Base-by-base conservation (phyloP, 2,888 invertebrate species). In the Amblyjoppa proteus region DNA sequence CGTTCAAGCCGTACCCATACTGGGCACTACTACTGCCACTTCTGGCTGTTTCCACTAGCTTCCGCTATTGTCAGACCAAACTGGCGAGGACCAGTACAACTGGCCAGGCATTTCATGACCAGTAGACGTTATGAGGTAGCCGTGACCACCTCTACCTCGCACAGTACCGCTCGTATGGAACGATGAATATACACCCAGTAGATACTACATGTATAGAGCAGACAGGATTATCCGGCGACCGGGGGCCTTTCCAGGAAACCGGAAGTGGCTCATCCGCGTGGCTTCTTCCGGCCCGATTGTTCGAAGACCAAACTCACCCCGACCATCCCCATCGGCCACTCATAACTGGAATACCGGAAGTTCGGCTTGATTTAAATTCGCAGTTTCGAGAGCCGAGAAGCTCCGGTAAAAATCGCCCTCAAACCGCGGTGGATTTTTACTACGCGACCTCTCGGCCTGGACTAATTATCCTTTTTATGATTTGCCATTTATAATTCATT, bases 211-310 rank as follows among this genome's bases (percentile, higher is more conserved):
- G 71, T 49, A 56, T 68, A 31, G 76, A n/a, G 49, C 83, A 73
- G 83, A 80, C 66, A 66, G 83, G 71, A 83, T 83, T 68, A 83
- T 83, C 77, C 83, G 73, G 51, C 78, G n/a, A 11, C 25, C 66
- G 77, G 70, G 69, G 41, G 25, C 49, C n/a, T 41, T 31, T 53
- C 66, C 49, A 58, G 83, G 51, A 51, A 56, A 25, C 83, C 78
- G 83, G 83, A 83, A 83, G 71, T 49, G 66, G 58, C 49, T 83
- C 83, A 38, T 66, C 71, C 41, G 66, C 78, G 38, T 25, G 53
- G 25, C 38, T 53, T 77, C 83, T 83, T 83, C 76, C 83, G 78
- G 73, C 58, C 69, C 73, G 78, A 83, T 78, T 83, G 83, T 83
- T 78, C 83, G 69, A 73, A 74, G 49, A 41, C 66, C 56, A 16